A percentile compares a stretch with the other conserved stretches of the same genome.
phyloP scores from a whole-genome alignment of 2,113 vertebrate species.

The Dendropsophus ebraccatus region DNA sequence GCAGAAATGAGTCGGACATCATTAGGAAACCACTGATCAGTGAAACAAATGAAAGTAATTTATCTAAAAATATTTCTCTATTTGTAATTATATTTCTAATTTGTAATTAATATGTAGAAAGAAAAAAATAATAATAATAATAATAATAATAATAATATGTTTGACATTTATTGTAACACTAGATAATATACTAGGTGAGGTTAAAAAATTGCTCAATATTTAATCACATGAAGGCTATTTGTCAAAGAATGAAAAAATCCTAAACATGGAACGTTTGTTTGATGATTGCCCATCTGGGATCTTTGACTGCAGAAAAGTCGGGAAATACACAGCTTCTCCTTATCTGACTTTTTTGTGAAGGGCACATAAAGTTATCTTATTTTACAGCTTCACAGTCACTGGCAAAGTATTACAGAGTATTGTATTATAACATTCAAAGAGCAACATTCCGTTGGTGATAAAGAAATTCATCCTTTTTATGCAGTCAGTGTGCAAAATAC shows the following conservation, averaged over 20 bases:
- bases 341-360: constrained; percentile 46
- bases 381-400: constrained; percentile 23
- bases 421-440: constrained; percentile 10
- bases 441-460: neutral
- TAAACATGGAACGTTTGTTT: constrained; percentile 46
- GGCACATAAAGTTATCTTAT: constrained; percentile 36
- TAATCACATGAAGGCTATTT: constrained; percentile 43
- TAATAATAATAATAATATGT: neutral
- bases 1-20: too few relatives aligned
- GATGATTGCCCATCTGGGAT: constrained; percentile 51
- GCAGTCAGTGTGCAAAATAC: neutral
- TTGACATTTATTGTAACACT: neutral
- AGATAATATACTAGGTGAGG: constrained; percentile 8
- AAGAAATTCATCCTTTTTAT: neutral
- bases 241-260: constrained; percentile 46
- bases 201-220: constrained; percentile 48
- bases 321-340: constrained; percentile 31
- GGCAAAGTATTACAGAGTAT: neutral
- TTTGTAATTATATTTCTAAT: too few relatives aligned
- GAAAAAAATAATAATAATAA: neutral
- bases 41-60: too few relatives aligned
- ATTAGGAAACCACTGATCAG: too few relatives aligned
- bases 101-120: neutral
- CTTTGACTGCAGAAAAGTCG: constrained; percentile 39
- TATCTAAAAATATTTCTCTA: too few relatives aligned